Base-by-base conservation (phyloP, 2,113 vertebrate species). In the Stigmatopora nigra region DNA sequence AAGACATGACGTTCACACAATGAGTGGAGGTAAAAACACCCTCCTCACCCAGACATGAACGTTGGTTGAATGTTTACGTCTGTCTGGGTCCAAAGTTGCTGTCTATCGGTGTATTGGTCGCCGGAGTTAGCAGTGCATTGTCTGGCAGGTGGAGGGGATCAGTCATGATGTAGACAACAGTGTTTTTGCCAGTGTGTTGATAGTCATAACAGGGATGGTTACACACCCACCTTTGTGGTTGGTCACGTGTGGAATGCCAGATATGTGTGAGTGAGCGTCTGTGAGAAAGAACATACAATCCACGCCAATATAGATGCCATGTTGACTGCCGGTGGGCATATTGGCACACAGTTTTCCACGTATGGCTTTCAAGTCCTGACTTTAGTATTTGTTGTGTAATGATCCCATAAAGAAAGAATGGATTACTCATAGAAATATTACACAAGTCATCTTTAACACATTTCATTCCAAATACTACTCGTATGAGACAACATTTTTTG, bases 221-320 rank as follows among this genome's bases (percentile, higher is more conserved):
- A 69, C 44, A 46, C 38, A 59, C 63, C 78, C 75, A 80, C 84
- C 76, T 87, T 72, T 83, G 82, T 83, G 76, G 83, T 11, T 62
- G 80, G 52, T 68, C 71, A 75, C 53, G 78, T 70, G 70, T n/a
- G 86, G 89, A 91, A 91, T 91, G 82, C 64, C 69, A 86, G 84
- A 85, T 80, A 86, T 86, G 84, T 48, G 52, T 53, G 80, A 82
- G 82, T 79, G 86, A 82, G 81, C 77, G 80, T 77, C 77, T 71
- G 25, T 31, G 79, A 62, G 67, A 61, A 31, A 52, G 58, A 58
- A 67, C 64, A 73, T 56, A 60, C 57, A 63, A 47, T 58, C 70
- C 47, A 38, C 20, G 69, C 78, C 74, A 76, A 62, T 80, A 69
- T 78, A 41, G 38, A 41, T 84, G 74, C 76, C 84, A 73, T 81